Conservation (phyloP, 1,140 invertebrate genomes). For the Lycorma delicatula region DNA sequence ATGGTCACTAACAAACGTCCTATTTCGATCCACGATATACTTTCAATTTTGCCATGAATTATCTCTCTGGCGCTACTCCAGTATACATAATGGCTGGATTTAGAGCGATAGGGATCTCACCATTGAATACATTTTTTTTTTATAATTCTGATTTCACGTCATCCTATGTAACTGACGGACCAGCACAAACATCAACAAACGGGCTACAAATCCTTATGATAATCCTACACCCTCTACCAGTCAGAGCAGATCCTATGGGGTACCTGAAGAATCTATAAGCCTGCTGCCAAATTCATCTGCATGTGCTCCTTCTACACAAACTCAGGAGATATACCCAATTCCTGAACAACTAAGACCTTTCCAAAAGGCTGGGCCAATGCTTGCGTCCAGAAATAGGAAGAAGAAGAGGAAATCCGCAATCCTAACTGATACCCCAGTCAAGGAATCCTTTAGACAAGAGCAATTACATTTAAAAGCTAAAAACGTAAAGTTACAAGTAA, state of each 20-base stretch:
- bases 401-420: slow-evolving; percentile 7
- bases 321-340: slow-evolving; percentile 6
- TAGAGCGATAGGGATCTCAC: slow-evolving; percentile 29
- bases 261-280: no score
- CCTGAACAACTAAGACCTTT: slow-evolving; percentile 15
- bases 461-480: slow-evolving; percentile 10
- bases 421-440: slow-evolving; percentile 15
- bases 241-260: not conserved
- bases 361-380: slow-evolving; percentile 10
- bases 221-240: slow-evolving; percentile 1
- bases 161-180: slow-evolving; percentile 32
- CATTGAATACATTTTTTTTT: slow-evolving; percentile 34
- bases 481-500: slow-evolving; percentile 9
- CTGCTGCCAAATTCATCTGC: slow-evolving; percentile 1
- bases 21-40: not conserved
- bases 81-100: slow-evolving; percentile 33
- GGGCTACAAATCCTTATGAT: slow-evolving; percentile 9
- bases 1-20: not conserved
- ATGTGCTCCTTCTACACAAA: not conserved
- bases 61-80: not conserved
- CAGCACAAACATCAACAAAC: slow-evolving; percentile 5
- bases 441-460: slow-evolving; percentile 10
- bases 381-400: not conserved
- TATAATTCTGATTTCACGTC: slow-evolving; percentile 32
- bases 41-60: not conserved